Evolutionary conservation across 53 echinoderm and acorn worm species (phyloP).

Genomic region (Antedon mediterranea): DNA sequence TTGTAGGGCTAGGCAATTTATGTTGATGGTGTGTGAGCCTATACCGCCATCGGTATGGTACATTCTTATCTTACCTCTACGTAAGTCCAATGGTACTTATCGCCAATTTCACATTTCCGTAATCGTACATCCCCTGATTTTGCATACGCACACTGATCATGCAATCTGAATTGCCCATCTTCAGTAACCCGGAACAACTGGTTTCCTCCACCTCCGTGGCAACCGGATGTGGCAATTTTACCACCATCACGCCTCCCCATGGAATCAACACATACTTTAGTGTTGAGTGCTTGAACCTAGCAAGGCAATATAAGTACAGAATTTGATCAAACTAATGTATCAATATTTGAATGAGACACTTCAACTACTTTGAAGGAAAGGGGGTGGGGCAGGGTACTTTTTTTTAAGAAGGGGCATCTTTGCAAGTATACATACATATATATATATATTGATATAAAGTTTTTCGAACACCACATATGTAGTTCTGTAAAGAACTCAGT

Average conservation of each 20-base stretch:
- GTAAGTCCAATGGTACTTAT: slow-evolving; percentile 49
- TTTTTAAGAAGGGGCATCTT: too few species aligned
- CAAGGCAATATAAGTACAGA: too few species aligned
- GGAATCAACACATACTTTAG: slow-evolving; percentile 56
- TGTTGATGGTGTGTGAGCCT: too few species aligned
- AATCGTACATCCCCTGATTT: slow-evolving; percentile 33
- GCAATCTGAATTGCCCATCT: slow-evolving; percentile 73
- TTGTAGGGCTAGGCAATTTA: too few species aligned
- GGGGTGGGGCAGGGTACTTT: too few species aligned
- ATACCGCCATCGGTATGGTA: too few species aligned
- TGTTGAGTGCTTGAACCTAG: slow-evolving; percentile 30
- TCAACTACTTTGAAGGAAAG: too few species aligned
- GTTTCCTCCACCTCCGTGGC: slow-evolving; percentile 88
- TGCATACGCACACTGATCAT: slow-evolving; percentile 76
- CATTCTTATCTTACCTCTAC: slow-evolving; percentile 34
- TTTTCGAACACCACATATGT: too few species aligned
- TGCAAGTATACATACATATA: too few species aligned
- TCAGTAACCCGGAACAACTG: slow-evolving; percentile 69
- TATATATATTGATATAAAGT: too few species aligned
- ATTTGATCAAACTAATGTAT: neutral
- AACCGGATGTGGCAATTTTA: slow-evolving; percentile 55
- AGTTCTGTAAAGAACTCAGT: too few species aligned
- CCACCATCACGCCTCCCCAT: slow-evolving; percentile 83
- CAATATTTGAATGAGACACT: neutral
- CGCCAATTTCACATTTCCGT: slow-evolving; percentile 32